Percentiles rank a stretch among this genome's conserved stretches.
Evolutionary conservation across 2,797 vertebrate species (phyloP).

Genomic region (Scarus forsteni): DNA sequence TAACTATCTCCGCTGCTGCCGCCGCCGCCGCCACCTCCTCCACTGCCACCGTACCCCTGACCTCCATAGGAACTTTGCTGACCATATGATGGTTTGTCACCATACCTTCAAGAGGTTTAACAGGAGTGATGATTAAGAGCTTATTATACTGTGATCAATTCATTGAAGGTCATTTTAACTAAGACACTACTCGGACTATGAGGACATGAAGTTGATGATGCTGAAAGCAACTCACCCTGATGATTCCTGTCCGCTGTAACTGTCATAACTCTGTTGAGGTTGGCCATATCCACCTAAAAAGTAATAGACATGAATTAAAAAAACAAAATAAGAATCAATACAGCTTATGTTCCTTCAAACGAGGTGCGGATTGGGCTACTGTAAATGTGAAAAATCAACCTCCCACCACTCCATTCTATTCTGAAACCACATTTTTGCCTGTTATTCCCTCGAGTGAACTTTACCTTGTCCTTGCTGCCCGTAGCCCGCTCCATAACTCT

Average conservation of each 20-base stretch:
- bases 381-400: too few relatives aligned
- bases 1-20: conserved; percentile 64
- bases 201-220: background rate
- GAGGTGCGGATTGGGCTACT: too few relatives aligned
- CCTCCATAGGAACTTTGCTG: conserved; percentile 68
- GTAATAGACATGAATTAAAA: background rate
- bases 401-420: too few relatives aligned
- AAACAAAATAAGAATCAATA: background rate
- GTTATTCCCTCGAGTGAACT: background rate
- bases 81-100: conserved; percentile 75
- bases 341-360: too few relatives aligned
- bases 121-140: too few relatives aligned
- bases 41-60: conserved; percentile 53
- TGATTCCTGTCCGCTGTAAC: conserved; percentile 71
- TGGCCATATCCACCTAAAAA: conserved; percentile 71
- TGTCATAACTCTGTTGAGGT: conserved; percentile 70
- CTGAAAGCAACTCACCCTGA: conserved; percentile 72
- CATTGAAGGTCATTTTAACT: background rate
- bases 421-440: too few relatives aligned
- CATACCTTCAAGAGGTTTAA: conserved; percentile 63
- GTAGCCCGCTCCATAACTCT: conserved; percentile 72
- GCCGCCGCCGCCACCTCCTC: conserved; percentile 55
- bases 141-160: background rate
- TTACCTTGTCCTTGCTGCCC: conserved; percentile 72
- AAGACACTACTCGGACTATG: background rate